Conservation (phyloP, 2,888 invertebrate genomes). For the Anagyrus pseudococci region DNA sequence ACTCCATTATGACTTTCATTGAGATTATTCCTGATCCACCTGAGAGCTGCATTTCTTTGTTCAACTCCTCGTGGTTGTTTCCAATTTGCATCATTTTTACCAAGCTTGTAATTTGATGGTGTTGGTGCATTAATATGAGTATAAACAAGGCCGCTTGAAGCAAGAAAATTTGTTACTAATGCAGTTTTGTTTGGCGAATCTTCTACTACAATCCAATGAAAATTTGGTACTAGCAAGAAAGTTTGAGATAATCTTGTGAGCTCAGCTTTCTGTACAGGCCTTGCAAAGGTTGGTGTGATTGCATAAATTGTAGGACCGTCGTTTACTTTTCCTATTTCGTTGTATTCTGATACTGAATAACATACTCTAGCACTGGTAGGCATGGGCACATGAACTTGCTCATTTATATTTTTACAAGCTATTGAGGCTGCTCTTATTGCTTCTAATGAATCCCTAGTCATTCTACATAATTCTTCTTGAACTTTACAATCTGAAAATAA, state of each 20-base stretch:
- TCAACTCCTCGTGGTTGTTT: slow-evolving; percentile 86
- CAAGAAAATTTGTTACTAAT: slow-evolving; percentile 76
- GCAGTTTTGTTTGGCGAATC: slow-evolving; percentile 76
- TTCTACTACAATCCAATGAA: slow-evolving; percentile 94
- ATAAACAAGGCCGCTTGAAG: slow-evolving; percentile 71
- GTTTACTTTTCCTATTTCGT: slow-evolving; percentile 30
- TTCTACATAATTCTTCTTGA: slow-evolving; percentile 35
- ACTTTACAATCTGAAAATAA: slow-evolving; percentile 34
- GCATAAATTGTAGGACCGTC: slow-evolving; percentile 80
- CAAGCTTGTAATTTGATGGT: slow-evolving; percentile 73
- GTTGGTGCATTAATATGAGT: slow-evolving; percentile 76
- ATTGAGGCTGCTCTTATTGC: slow-evolving; percentile 32
- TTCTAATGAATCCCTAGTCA: slow-evolving; percentile 38
- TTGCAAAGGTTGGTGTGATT: slow-evolving; percentile 89
- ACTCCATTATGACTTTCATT: slow-evolving; percentile 72
- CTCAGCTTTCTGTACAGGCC: slow-evolving; percentile 93
- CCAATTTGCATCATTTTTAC: slow-evolving; percentile 75
- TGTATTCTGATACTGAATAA: slow-evolving; percentile 32
- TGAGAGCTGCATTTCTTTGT: slow-evolving; percentile 85
- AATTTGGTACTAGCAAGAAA: slow-evolving; percentile 82
- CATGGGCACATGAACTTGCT: slow-evolving; percentile 35
- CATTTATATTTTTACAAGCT: slow-evolving; percentile 35
- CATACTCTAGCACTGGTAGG: slow-evolving; percentile 37
- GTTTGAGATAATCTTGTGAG: slow-evolving; percentile 89
- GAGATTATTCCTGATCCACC: slow-evolving; percentile 78